Evolutionary conservation across 1,140 invertebrate genomes (phyloP), one percentile per base, ranked within the genome.

Genomic region (Tetramorium parvispinum): DNA sequence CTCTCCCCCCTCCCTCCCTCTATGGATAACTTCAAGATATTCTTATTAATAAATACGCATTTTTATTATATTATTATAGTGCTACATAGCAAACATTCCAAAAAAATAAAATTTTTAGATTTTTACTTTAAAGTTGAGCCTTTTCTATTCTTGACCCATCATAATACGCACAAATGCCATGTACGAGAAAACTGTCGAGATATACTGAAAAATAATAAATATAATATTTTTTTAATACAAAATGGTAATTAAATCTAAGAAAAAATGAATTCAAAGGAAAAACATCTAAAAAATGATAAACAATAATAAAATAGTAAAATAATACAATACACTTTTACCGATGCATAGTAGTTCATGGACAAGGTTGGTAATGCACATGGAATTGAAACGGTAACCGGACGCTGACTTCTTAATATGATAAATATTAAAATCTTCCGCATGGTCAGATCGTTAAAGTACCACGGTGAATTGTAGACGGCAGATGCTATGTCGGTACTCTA

Each of bases 141-240:
- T 49, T 49, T 59, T 83, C 32, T 51, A 83, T 0, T 75, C 53
- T 18, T 83, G n/a, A 21, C 4, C 68, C 24, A 83, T 75, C 4
- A 75, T 37, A 4, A 83, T 61, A 59, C 79, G 79, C 4, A 83
- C 24, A 46, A 59, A 49, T 75, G 79, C 68, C 79, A 83, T 83
- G 8, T 75, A 83, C 3, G 79, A 83, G 21, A 83, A 83, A 49
- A 83, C 27, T 3, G 79, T 83, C 24, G 79, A 83, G 2, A 83
- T 46, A 18, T 83, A 83, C 79, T 83, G 18, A 83, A 71, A 59
- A 40, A 11, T 5, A 66, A 21, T 27, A n/a, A 24, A 40, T 32
- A 32, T 32, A 32, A 4, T 32, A 32, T 4, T 16, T 21, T 32
- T 59, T 73, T 10, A 73, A 51, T 73, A 1, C 2, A 37, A 75